These are phyloP conservation scores for Nebria salina DNA, from an alignment of 2,888 invertebrate species.

Conservation along the genomic window DNA sequence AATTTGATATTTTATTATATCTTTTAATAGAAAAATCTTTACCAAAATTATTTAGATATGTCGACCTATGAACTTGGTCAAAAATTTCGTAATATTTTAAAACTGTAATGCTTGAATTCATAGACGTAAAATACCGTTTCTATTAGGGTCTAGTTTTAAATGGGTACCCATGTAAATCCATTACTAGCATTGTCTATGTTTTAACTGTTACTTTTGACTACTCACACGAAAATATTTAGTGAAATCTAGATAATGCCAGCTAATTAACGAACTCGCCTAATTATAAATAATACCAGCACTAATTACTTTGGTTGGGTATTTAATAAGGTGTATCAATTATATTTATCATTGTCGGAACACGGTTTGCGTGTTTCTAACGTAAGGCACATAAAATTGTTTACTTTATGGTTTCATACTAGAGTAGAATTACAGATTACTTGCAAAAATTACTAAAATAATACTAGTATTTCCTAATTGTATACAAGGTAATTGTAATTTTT, in stretches of 20 bases:
- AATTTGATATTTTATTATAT: not conserved
- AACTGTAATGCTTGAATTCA: not conserved
- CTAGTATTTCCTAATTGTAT: not conserved
- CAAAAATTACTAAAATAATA: not conserved
- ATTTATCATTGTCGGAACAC: constrained; percentile 44
- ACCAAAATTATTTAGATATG: not conserved
- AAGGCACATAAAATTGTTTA: not conserved
- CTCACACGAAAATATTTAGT: constrained; percentile 23
- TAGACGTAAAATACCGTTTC: no score
- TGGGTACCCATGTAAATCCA: not conserved
- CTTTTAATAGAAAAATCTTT: not conserved
- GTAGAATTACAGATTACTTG: not conserved
- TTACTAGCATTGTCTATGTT: not conserved
- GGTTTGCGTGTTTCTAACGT: constrained; percentile 27
- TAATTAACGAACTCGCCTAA: constrained; percentile 44
- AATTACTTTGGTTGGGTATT: constrained; percentile 45
- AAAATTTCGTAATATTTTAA: not conserved
- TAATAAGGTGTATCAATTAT: constrained; percentile 47
- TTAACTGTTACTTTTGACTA: constrained; percentile 1
- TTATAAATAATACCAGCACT: constrained; percentile 45
- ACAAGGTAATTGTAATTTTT: no score
- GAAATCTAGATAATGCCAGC: constrained; percentile 41
- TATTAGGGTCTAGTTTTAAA: not conserved
- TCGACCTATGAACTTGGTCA: not conserved
- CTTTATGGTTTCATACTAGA: not conserved